Base-by-base conservation (phyloP, 1,140 invertebrate species). In the Trypoxylus dichotomus region DNA sequence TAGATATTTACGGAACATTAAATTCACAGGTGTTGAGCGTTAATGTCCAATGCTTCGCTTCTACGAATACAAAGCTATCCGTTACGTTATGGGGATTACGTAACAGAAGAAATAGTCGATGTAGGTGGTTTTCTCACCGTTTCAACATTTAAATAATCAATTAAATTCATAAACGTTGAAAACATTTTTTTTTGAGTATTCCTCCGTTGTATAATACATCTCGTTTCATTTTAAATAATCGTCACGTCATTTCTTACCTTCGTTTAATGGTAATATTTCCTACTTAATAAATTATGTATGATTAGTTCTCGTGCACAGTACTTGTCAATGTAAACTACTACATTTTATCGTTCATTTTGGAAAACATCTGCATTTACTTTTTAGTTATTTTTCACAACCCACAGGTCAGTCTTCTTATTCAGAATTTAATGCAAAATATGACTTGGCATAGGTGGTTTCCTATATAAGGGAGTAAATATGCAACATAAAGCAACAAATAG, bases 1-100 rank as follows among this genome's bases (percentile, higher is more conserved):
- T 68, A 8, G 60, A 24, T 15, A 29, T 25, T 19, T 13, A 24
- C 24, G 24, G 27, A 15, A 24, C 24, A 68, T 68, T 29, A 24
- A 68, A 68, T 24, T 24, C 60, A 68, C 60, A 68, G 60, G 60
- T 68, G 60, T 68, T 24, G 27, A 68, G 25, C 11, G 24, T 60
- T 60, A 60, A 19, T 19, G 21, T 27, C 47, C 19, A 54, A 15
- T 37, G 47, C 19, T 5, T 27, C 60, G 3, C 27, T 68, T 68
- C 60, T 15, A 68, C 21, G 60, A 68, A 68, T 27, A 29, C 60
- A 11, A 27, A 24, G 19, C 19, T 54, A 19, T 54, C 2, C 47
- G 15, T 7, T 54, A 15, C 32, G 32, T n/a, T 54, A 54, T n/a
- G 19, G 13, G 15, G 15, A 19, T 54, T 54, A 54, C 19, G 19